Evolutionary conservation across 2,888 invertebrate genomes (phyloP), one percentile per base, ranked within the genome.

Genomic region (Slavum lentiscoides): DNA sequence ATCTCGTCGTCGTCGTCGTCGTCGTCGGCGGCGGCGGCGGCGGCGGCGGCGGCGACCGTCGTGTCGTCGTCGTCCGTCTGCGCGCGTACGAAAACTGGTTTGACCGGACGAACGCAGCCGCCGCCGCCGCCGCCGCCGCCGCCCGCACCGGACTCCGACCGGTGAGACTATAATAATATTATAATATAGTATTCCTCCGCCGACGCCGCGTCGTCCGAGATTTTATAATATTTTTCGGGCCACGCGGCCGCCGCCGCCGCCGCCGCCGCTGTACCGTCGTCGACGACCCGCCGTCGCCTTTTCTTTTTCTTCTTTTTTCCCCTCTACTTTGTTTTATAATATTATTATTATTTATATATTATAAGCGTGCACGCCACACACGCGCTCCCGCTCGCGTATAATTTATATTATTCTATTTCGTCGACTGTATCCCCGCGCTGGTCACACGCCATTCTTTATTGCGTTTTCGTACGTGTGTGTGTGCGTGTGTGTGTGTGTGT

Each of bases 221-320:
- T 70, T 70, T 80, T 64, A 39, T 69, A 75, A 75, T 67, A 70
- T 70, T 80, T 80, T 80, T 80, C 70, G 69, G 77, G 70, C 55
- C 61, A 69, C 53, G 37, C 53, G 39, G 67, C 7, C 55, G 13
- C 2, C 11, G 49, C 11, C 59, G 49, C 11, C 53, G 67, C 7
- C 39, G 17, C 58, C 59, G 76, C 13, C 49, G 30, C 61, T 68
- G 30, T n/a, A 6, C 9, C 9, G 9, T 6, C 21, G 21, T 49
- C 49, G 49, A 8, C 17, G 11, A 21, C 15, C 15, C 15, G 13
- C 49, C 7, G 4, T 30, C 30, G 30, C 30, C 30, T 30, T 30
- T 62, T 43, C 17, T 39, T 64, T 37, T 66, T 39, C 21, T 67
- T 43, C 43, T 66, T 39, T 66, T 66, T 39, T 58, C 58, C 6